phyloP scores from a whole-genome alignment of 1,140 invertebrate genomes.

The Drosophila hydei region DNA sequence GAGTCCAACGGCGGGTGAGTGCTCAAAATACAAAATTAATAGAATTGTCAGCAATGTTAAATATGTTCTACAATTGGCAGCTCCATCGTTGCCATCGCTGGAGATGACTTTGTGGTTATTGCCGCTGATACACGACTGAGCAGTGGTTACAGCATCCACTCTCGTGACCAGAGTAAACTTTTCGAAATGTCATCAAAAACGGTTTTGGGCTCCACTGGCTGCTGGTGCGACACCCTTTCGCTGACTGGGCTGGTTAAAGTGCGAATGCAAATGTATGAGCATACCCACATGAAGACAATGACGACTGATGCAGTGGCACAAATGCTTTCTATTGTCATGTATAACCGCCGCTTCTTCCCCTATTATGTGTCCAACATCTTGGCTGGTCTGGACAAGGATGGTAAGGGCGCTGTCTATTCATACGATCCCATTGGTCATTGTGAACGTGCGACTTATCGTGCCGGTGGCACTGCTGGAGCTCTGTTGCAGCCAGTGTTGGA shows the following conservation, averaged over 20 bases:
- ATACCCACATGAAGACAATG: conserved; percentile 98
- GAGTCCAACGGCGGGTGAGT: conserved; percentile 91
- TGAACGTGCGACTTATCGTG: conserved; percentile 91
- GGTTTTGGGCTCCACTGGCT: conserved; percentile 95
- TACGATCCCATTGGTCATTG: conserved; percentile 99
- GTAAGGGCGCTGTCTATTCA: conserved; percentile 96
- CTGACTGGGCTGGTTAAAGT: conserved; percentile 93
- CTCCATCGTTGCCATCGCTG: conserved; percentile 96
- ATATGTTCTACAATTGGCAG: conserved; percentile 83
- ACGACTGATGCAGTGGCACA: conserved; percentile 95
- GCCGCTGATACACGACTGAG: conserved; percentile 97
- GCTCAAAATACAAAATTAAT: background rate
- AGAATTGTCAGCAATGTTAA: conserved; percentile 7
- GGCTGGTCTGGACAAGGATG: conserved; percentile 93
- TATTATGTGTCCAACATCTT: conserved; percentile 98
- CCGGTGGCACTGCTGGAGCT: conserved; percentile 93
- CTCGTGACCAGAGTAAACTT: conserved; percentile 93
- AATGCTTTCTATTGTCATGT: conserved; percentile 97
- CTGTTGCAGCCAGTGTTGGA: conserved; percentile 94
- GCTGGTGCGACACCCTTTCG: conserved; percentile 99
- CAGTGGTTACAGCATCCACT: conserved; percentile 95
- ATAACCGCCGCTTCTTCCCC: conserved; percentile 98
- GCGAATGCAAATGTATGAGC: conserved; percentile 96
- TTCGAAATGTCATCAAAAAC: conserved; percentile 92
- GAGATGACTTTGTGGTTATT: conserved; percentile 94